Base-by-base conservation (phyloP, 2,113 vertebrate species). In the Abramis brama region DNA sequence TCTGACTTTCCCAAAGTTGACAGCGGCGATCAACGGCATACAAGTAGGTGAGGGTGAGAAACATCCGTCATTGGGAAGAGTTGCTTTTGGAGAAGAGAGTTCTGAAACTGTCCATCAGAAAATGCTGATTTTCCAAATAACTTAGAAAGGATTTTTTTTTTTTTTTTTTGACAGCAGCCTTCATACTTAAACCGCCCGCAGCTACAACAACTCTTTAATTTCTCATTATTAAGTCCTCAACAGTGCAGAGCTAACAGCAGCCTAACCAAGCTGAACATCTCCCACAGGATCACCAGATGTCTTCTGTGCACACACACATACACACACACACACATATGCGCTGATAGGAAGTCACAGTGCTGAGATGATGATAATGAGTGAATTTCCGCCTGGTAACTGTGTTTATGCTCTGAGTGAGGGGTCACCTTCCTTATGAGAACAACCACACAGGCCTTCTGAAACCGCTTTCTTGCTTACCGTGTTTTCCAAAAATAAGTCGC, bases 191-290 rank as follows among this genome's bases (percentile, higher is more conserved):
- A 50, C 64, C 52, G 30, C 79, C 85, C 5, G 39, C 4, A 52
- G 79, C 87, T 83, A 70, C 27, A 52, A 79, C 73, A 82, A 60
- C 82, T 75, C 36, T 85, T 74, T 85, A 82, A 82, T 87, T 88
- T 83, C 57, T 43, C 66, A 70, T 88, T 87, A 88, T 88, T 85
- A 83, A 83, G 79, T 75, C 79, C 25, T 88, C 79, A 87, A 50
- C 68, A 86, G 79, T 60, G 79, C 81, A 83, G 73, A 39, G 57
- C 85, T 75, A 83, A 76, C 85, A 85, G 52, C 64, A 79, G 78
- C 81, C 87, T 75, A 85, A 70, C 82, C 89, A 83, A 86, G 89
- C 81, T 74, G 73, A 88, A 86, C 74, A 83, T 90, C 83, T 85
- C 87, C 89, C 82, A 85, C 73, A 68, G 64, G 64, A 83, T 76